phyloP scores from a whole-genome alignment of 2,113 vertebrate genomes.

The Gadus chalcogrammus region DNA sequence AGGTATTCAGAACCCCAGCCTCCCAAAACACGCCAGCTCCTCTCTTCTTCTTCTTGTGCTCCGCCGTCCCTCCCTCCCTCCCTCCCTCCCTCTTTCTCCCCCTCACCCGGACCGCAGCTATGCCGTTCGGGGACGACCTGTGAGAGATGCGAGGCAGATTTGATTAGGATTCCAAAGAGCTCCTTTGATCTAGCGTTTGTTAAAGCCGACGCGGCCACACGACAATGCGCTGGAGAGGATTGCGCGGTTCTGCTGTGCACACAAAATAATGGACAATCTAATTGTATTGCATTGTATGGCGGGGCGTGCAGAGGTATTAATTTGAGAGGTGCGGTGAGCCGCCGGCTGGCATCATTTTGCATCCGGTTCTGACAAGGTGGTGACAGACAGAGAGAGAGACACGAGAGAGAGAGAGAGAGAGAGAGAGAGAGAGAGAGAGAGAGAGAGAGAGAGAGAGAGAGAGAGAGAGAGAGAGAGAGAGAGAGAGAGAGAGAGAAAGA shows the following conservation, averaged over 20 bases:
- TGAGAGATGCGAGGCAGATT: conserved; percentile 58
- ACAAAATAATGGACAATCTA: conserved; percentile 68
- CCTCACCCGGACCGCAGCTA: conserved; percentile 24
- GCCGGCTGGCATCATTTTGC: conserved; percentile 62
- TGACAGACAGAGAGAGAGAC: neutral
- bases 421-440: too few species aligned
- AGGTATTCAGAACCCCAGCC: conserved; percentile 61
- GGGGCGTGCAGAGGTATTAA: conserved; percentile 53
- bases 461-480: too few species aligned
- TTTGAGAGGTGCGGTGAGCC: conserved; percentile 58
- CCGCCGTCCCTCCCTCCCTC: too few species aligned
- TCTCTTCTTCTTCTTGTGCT: too few species aligned
- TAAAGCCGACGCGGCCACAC: conserved; percentile 57
- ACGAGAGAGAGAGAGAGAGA: neutral
- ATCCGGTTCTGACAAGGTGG: conserved; percentile 52
- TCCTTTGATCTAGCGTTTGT: conserved; percentile 68
- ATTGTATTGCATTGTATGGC: conserved; percentile 60
- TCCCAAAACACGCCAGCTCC: conserved; percentile 44
- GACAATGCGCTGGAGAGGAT: conserved; percentile 55
- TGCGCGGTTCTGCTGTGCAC: conserved; percentile 56
- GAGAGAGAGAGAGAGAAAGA: too few species aligned
- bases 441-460: too few species aligned
- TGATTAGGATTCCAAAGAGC: conserved; percentile 65
- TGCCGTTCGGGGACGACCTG: conserved; percentile 30
- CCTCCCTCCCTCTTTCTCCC: too few species aligned